Percentiles rank a stretch among this genome's conserved stretches.
Conservation (phyloP, 2,113 vertebrate genomes). For the Acrocephalus arundinaceus region DNA sequence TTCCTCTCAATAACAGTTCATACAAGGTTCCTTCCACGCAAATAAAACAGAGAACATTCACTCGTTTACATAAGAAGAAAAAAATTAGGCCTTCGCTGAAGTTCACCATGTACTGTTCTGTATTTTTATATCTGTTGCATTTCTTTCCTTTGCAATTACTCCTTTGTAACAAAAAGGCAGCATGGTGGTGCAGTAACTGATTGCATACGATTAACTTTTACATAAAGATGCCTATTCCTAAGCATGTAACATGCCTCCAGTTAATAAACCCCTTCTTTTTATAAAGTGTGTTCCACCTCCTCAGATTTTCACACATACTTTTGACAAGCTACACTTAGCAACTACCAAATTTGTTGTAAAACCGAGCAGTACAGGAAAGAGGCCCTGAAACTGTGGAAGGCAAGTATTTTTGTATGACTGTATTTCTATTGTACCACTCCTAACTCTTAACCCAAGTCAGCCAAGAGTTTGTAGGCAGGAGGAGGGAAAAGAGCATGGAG, state of each 20-base stretch:
- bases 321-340: not conserved
- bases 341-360: not conserved
- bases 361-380: not conserved
- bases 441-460: not conserved
- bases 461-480: not conserved
- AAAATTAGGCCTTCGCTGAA: not conserved
- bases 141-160: not conserved
- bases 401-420: not conserved
- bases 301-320: not conserved
- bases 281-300: not conserved
- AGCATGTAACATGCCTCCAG: not conserved
- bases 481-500: not conserved
- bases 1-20: not conserved
- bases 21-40: not conserved
- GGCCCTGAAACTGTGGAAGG: not conserved
- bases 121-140: not conserved
- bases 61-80: not conserved
- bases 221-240: not conserved
- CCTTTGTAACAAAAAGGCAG: not conserved
- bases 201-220: not conserved
- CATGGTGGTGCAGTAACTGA: not conserved
- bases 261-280: not conserved
- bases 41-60: not conserved
- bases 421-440: not conserved
- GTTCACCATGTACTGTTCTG: not conserved